Percentiles rank a stretch among this genome's conserved stretches.
Conservation (phyloP, 2,888 invertebrate species). For the Hydriomena furcata region DNA sequence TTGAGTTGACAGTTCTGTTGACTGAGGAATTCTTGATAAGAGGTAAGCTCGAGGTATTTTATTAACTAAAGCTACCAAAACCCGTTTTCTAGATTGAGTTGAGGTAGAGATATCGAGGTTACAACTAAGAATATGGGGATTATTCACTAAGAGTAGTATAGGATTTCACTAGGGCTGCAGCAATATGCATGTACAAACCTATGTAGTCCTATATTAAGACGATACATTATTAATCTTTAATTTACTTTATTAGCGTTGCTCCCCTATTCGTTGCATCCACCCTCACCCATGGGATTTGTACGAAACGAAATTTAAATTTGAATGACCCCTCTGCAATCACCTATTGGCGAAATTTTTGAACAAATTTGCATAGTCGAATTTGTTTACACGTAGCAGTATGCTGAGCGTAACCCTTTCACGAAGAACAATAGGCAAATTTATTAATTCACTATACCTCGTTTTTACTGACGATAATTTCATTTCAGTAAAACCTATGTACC, state of each 20-base stretch:
- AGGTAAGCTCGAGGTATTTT: too few relatives aligned
- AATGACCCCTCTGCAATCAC: constrained; percentile 67
- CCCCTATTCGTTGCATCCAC: constrained; percentile 61
- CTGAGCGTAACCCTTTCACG: constrained; percentile 27
- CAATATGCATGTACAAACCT: constrained; percentile 65
- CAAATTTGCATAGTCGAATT: constrained; percentile 44
- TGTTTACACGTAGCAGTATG: constrained; percentile 34
- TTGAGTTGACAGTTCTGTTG: too few relatives aligned
- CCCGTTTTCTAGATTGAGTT: too few relatives aligned
- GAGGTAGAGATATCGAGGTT: too few relatives aligned
- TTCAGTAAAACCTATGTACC: too few relatives aligned
- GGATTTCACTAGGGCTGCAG: constrained; percentile 40
- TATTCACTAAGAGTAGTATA: constrained; percentile 55
- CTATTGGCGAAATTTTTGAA: constrained; percentile 57
- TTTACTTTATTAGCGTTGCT: constrained; percentile 80
- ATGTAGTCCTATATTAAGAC: constrained; percentile 74
- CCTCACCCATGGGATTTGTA: constrained; percentile 68
- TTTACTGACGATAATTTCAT: not conserved
- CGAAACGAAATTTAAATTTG: constrained; percentile 81
- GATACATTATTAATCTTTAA: constrained; percentile 83
- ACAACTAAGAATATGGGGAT: too few relatives aligned
- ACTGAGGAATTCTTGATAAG: too few relatives aligned
- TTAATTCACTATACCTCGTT: constrained; percentile 1
- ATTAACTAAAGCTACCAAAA: too few relatives aligned
- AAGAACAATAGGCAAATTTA: constrained; percentile 28